phyloP scores from a whole-genome alignment of 2,797 vertebrate species.

The Carcharodon carcharias region DNA sequence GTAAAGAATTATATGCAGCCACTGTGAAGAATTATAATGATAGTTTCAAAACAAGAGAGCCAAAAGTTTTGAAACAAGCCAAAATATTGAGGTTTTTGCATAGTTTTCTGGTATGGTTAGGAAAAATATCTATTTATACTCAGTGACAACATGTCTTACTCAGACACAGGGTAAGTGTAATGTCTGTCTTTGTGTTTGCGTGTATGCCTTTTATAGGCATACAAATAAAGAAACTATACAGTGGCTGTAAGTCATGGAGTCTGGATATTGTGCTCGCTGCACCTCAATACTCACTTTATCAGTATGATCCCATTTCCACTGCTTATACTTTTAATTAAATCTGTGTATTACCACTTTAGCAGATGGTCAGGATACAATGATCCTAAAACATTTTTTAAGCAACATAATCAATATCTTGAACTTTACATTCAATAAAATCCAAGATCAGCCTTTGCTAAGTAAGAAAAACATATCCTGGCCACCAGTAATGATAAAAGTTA shows the following conservation, averaged over 20 bases:
- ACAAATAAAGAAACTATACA: not conserved
- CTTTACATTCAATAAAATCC: not conserved
- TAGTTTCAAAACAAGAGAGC: conserved; percentile 7
- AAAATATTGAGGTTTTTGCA: conserved; percentile 17
- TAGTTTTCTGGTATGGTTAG: not conserved
- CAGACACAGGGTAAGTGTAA: conserved; percentile 1
- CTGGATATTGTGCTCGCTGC: not conserved
- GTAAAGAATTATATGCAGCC: not conserved
- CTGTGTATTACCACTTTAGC: not conserved
- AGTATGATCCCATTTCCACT: not conserved
- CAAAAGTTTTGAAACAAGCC: not conserved
- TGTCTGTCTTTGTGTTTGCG: not conserved
- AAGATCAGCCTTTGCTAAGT: not conserved
- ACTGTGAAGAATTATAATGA: conserved; percentile 1
- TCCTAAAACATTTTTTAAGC: not conserved
- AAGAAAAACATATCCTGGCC: not conserved
- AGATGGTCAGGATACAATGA: not conserved
- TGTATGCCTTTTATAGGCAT: not conserved
- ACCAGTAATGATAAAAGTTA: not conserved
- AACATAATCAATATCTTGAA: not conserved
- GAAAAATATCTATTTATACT: conserved; percentile 30
- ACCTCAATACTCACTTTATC: not conserved
- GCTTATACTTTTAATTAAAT: not conserved
- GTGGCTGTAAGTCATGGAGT: not conserved
- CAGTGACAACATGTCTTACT: conserved; percentile 20